A percentile compares a stretch with the other conserved stretches of the same genome.
These are phyloP conservation scores for Danio choprae DNA, from an alignment of 2,797 vertebrate species.

Conservation along the genomic window DNA sequence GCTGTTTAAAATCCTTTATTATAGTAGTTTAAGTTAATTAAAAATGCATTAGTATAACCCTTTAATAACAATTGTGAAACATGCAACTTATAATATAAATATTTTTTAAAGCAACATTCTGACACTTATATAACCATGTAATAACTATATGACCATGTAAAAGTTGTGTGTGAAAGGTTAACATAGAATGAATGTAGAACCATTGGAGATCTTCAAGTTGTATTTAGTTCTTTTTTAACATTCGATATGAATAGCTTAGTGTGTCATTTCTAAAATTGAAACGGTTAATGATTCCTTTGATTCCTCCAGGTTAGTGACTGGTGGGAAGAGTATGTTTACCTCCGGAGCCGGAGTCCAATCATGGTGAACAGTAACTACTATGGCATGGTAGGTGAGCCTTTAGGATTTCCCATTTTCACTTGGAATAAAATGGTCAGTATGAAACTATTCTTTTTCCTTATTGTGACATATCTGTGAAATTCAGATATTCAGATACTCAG, in stretches of 20 bases:
- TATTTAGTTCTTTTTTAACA: neutral
- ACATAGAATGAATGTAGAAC: neutral
- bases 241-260: neutral
- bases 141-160: neutral
- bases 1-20: neutral
- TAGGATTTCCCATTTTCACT: neutral
- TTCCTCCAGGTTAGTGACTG: constrained; percentile 85
- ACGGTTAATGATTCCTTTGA: neutral
- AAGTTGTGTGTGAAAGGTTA: neutral
- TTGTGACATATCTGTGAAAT: no score
- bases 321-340: constrained; percentile 90
- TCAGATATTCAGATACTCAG: no score
- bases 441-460: no score
- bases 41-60: neutral
- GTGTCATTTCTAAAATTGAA: neutral
- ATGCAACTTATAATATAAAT: neutral
- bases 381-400: constrained; percentile 76
- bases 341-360: constrained; percentile 81
- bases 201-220: neutral
- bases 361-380: constrained; percentile 93
- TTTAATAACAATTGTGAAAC: neutral
- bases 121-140: neutral
- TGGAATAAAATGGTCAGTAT: no score
- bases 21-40: neutral
- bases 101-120: neutral